Conservation (phyloP, 2,113 vertebrate species). For the Rafetus swinhoei region DNA sequence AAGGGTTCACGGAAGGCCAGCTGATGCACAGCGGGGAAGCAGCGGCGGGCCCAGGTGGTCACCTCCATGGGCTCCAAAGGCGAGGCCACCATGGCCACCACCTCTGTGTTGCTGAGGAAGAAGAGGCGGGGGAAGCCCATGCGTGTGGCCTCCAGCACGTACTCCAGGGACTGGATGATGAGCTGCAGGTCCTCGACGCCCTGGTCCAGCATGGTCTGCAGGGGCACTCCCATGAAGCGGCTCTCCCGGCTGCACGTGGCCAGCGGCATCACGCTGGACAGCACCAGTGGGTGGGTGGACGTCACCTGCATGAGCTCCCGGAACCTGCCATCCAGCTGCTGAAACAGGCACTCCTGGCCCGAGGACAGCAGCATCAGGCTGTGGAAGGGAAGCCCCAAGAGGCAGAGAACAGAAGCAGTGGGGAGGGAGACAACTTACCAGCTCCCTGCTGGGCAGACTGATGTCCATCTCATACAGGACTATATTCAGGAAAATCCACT, state of each 20-base stretch:
- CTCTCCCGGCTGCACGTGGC: slow-evolving; percentile 32
- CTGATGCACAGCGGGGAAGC: slow-evolving; percentile 78
- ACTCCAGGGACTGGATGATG: slow-evolving; percentile 75
- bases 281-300: slow-evolving; percentile 73
- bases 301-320: slow-evolving; percentile 76
- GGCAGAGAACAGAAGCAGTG: background rate
- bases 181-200: slow-evolving; percentile 79
- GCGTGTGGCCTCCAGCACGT: slow-evolving; percentile 72
- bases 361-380: background rate
- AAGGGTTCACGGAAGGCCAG: slow-evolving; percentile 60
- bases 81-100: slow-evolving; percentile 78
- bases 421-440: slow-evolving; percentile 74
- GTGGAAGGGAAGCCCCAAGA: background rate
- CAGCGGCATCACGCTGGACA: slow-evolving; percentile 72
- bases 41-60: slow-evolving; percentile 77
- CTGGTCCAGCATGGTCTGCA: slow-evolving; percentile 69
- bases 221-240: slow-evolving; percentile 62
- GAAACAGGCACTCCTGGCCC: slow-evolving; percentile 79
- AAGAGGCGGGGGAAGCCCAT: slow-evolving; percentile 82
- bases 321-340: slow-evolving; percentile 78
- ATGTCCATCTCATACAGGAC: slow-evolving; percentile 78
- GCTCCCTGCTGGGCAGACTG: slow-evolving; percentile 56
- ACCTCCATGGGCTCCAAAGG: slow-evolving; percentile 61
- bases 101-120: slow-evolving; percentile 85
- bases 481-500: slow-evolving; percentile 85